Conservation (phyloP, 2,797 vertebrate genomes). For the Channallabes apus region DNA sequence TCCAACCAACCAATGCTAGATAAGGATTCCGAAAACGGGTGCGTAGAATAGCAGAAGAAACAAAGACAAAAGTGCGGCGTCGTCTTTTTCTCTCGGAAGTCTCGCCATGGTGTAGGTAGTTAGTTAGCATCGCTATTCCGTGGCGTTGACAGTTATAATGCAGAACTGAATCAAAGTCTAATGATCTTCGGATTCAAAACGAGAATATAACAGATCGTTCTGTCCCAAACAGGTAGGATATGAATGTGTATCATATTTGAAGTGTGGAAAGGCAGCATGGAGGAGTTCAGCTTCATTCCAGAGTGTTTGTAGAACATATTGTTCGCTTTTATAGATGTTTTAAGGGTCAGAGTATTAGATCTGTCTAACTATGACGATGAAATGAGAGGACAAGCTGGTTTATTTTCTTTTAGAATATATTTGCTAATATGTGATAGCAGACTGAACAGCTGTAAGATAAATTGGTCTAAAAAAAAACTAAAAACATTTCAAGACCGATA, state of each 20-base stretch:
- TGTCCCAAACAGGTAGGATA: constrained; percentile 22
- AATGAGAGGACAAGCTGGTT: neutral
- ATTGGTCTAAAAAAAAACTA: too few relatives aligned
- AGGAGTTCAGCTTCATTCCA: neutral
- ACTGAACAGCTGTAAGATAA: neutral
- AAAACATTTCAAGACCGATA: too few relatives aligned
- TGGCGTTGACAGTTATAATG: neutral
- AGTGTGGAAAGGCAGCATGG: neutral
- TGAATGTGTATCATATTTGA: neutral
- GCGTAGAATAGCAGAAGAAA: neutral
- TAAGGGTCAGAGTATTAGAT: neutral
- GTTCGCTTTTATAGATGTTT: neutral
- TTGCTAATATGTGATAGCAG: too few relatives aligned
- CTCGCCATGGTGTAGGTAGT: neutral
- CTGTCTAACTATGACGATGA: neutral
- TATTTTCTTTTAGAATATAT: neutral
- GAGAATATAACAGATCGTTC: constrained; percentile 4
- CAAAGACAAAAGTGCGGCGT: constrained; percentile 16
- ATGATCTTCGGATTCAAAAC: constrained; percentile 2
- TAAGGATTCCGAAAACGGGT: neutral
- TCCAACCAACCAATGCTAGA: neutral
- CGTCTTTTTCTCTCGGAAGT: constrained; percentile 17
- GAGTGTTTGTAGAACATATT: neutral
- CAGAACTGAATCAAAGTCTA: neutral
- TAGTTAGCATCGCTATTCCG: neutral